phyloP scores from a whole-genome alignment of 2,888 invertebrate species.

The Platycheirus rosarum region DNA sequence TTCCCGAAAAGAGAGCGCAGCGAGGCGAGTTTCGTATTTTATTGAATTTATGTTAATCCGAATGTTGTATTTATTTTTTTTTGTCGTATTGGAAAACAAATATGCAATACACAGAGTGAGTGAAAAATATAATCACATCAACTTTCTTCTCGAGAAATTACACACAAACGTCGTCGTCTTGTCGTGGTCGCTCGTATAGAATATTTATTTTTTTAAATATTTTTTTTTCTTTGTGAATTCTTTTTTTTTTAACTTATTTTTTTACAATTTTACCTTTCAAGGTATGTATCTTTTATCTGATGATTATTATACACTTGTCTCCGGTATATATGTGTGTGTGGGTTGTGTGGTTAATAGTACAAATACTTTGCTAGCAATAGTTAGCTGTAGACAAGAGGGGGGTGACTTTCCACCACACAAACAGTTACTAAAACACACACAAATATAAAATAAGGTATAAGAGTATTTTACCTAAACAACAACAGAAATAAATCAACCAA shows the following conservation, averaged over 20 bases:
- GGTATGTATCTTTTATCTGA: conserved; percentile 69
- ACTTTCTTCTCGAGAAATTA: conserved; percentile 73
- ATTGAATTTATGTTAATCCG: neutral
- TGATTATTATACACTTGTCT: conserved; percentile 67
- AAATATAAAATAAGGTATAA: conserved; percentile 26
- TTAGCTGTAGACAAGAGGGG: conserved; percentile 10
- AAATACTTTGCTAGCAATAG: conserved; percentile 57
- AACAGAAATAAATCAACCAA: conserved; percentile 19
- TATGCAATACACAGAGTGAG: conserved; percentile 24
- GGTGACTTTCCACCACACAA: conserved; percentile 28
- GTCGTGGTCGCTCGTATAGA: conserved; percentile 55
- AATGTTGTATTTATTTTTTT: conserved; percentile 9
- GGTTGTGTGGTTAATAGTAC: conserved; percentile 67
- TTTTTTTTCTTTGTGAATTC: conserved; percentile 40
- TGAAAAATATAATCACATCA: conserved; percentile 60
- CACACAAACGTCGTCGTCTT: conserved; percentile 62
- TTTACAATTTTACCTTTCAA: conserved; percentile 70
- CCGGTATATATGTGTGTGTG: conserved; percentile 48
- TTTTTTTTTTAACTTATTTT: conserved; percentile 46
- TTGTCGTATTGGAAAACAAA: conserved; percentile 36
- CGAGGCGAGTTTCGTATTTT: conserved; percentile 16
- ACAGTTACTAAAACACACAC: conserved; percentile 23
- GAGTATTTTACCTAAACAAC: conserved; percentile 23
- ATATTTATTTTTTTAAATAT: conserved; percentile 66
- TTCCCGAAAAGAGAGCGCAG: conserved; percentile 17